Conservation (phyloP, 2,888 invertebrate genomes). For the Stegophylla sp. region DNA sequence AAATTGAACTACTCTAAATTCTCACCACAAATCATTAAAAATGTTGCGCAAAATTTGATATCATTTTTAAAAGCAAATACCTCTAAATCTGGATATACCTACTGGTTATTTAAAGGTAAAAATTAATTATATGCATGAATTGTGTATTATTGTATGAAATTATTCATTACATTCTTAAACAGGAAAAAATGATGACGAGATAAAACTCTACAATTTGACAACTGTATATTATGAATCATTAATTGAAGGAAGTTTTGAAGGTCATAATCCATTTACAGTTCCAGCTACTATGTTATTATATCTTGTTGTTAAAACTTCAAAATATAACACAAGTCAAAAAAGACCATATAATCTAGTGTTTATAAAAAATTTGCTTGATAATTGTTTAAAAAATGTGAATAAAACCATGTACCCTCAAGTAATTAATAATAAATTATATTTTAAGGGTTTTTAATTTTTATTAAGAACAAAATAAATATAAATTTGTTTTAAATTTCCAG, state of each 20-base stretch:
- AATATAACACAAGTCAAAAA: conserved; percentile 67
- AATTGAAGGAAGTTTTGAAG: conserved; percentile 66
- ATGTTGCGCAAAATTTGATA: conserved; percentile 91
- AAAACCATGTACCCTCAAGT: conserved; percentile 78
- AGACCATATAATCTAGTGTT: conserved; percentile 71
- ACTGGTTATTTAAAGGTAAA: conserved; percentile 90
- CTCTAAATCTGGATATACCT: conserved; percentile 93
- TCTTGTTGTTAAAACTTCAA: conserved; percentile 86
- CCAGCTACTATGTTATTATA: conserved; percentile 92
- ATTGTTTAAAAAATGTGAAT: conserved; percentile 79
- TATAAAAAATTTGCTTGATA: conserved; percentile 80
- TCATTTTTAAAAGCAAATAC: conserved; percentile 91
- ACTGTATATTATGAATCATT: conserved; percentile 75
- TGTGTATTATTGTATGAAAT: not conserved
- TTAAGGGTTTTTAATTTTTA: not conserved
- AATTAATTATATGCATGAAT: not conserved
- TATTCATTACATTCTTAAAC: conserved; percentile 45
- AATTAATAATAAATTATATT: not conserved
- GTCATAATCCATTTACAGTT: conserved; percentile 88
- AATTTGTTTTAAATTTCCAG: conserved; percentile 65
- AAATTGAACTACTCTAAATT: conserved; percentile 83
- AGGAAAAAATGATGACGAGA: conserved; percentile 84
- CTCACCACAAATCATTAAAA: conserved; percentile 84
- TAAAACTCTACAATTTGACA: conserved; percentile 90
- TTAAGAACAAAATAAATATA: not conserved